These are phyloP conservation scores for Dryomyza anilis DNA, from an alignment of 2,888 invertebrate genomes.

Conservation along the genomic window DNA sequence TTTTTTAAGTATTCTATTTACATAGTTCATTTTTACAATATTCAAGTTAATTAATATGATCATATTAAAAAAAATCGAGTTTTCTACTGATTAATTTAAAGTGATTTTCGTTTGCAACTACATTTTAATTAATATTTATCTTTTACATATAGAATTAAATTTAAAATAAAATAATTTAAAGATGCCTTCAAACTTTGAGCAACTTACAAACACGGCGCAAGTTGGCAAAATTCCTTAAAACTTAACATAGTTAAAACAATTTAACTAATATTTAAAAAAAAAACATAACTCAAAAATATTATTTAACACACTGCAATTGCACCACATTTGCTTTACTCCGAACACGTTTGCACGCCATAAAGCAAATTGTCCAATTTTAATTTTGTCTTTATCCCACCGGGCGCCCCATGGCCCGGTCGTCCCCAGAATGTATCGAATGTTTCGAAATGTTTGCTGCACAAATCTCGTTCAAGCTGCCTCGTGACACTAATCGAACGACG, in stretches of 20 bases:
- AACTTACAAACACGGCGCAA: slow-evolving; percentile 52
- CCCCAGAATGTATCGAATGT: slow-evolving; percentile 83
- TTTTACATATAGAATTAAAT: background rate
- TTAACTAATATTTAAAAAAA: slow-evolving; percentile 9
- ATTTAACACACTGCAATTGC: slow-evolving; percentile 28
- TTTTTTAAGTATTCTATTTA: too few relatives aligned
- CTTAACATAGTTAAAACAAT: slow-evolving; percentile 1
- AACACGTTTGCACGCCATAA: slow-evolving; percentile 51
- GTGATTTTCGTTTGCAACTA: background rate
- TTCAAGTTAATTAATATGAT: too few relatives aligned
- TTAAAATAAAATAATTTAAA: background rate
- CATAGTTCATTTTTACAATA: too few relatives aligned
- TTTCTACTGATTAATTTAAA: too few relatives aligned
- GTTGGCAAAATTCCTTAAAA: slow-evolving; percentile 50
- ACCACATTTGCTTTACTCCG: slow-evolving; percentile 46
- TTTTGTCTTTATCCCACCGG: slow-evolving; percentile 53
- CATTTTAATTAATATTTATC: background rate
- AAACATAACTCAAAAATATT: background rate
- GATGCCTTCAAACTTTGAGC: slow-evolving; percentile 48
- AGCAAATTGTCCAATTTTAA: slow-evolving; percentile 61
- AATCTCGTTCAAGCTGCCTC: slow-evolving; percentile 66
- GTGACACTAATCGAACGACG: slow-evolving; percentile 56
- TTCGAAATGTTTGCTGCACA: slow-evolving; percentile 72
- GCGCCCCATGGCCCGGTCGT: slow-evolving; percentile 70
- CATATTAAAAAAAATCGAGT: too few relatives aligned